Evolutionary conservation across 1,140 invertebrate species (phyloP), one percentile per base, ranked within the genome.

Genomic region (Araneus ventricosus): DNA sequence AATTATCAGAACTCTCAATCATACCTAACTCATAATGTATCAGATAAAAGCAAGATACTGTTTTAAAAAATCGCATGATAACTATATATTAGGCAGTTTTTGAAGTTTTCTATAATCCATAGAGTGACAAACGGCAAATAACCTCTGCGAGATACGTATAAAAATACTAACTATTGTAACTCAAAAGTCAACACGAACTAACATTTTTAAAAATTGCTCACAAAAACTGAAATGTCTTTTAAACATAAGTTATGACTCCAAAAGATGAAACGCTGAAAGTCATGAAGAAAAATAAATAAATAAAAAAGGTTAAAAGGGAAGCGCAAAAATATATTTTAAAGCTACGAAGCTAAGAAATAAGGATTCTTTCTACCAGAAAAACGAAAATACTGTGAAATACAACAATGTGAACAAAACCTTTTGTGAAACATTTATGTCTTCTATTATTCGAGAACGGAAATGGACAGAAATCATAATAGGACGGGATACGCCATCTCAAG

Each of bases 401-500:
- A 75, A 75, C 30, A 75, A 75, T 75, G 70, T 75, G 10, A 20
- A 37, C 30, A 34, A 75, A 75, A 37, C 27, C 70, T 30, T 75
- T 75, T 75, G 70, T 75, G 70, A 27, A 75, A 75, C 27, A 75
- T 34, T 34, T 75, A 75, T 34, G 70, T 34, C 34, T 34, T 75
- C 30, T 34, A 34, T 75, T 75, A 75, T 75, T 34, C 34, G 30
- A 37, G 37, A 75, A 70, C 70, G 10, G 70, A 75, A 75, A 75
- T 75, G 70, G 70, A 75, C 70, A 75, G 30, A 75, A 75, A 37
- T 75, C 70, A 75, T 37, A 34, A 75, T 75, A 75, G 17, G 30
- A 37, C 22, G 30, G 34, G 37, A 75, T 75, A 37, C 34, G 70
- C 20, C 30, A 30, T 75, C 10, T 17, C 22, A 14, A 75, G 7